Evolutionary conservation across 2,113 vertebrate species (phyloP), one percentile per base, ranked within the genome.

Genomic region (Sporophila hypoxantha): DNA sequence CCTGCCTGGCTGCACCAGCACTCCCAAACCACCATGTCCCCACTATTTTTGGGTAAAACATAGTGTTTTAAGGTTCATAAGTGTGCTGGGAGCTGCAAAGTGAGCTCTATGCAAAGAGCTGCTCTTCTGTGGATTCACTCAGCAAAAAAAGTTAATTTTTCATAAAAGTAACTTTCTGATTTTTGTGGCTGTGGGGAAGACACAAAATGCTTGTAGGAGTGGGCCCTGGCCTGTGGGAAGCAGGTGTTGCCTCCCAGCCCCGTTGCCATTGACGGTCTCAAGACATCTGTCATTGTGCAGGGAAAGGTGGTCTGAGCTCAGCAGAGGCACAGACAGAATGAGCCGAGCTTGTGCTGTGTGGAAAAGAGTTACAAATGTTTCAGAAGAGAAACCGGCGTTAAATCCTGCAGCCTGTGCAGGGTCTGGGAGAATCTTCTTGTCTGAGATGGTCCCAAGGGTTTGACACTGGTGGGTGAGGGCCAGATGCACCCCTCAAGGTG

Each of bases 191-290:
- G 13, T 18, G 37, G 17, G 20, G 37, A 90, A 56, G 76, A 74
- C 25, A 23, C 0, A 3, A 53, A 64, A 29, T 2, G 5, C 30
- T 14, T 57, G 67, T 19, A 49, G 62, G 87, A 62, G 70, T 60
- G 36, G 64, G 81, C 55, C 42, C 71, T 73, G 90, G 77, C 39
- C 88, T 50, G 32, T 30, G 50, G 73, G 75, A 78, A 93, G 88
- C 93, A 94, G 90, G 83, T 93, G 88, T 47, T 95, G 32, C 50
- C 66, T 92, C 74, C 80, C 74, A 88, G 76, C 39, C 76, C 41
- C 4, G 0, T 16, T 94, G 62, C 81, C 55, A 68, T 49, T 8
- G 41, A 22, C 30, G 8, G 52, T 74, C 68, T 89, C 65, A 25
- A 82, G 89, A 61, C 87, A 92, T 93, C 91, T 94, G 92, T 90